These are phyloP conservation scores for Ptychadena robeensis DNA, from an alignment of 2,797 vertebrate species.

Conservation along the genomic window DNA sequence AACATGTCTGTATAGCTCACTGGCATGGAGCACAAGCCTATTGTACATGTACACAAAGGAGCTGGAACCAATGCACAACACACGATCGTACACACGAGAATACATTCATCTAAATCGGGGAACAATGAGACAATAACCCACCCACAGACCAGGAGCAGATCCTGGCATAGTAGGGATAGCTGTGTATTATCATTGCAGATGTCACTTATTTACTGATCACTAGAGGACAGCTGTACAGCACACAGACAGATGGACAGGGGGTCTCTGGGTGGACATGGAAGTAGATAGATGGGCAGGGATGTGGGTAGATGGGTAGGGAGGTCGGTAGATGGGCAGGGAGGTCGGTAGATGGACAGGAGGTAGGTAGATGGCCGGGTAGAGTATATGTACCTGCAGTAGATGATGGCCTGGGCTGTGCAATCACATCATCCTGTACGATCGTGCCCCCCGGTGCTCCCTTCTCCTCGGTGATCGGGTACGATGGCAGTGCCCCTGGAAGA, in stretches of 20 bases:
- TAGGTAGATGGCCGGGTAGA: too few species aligned
- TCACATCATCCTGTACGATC: conserved; percentile 43
- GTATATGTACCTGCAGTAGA: conserved; percentile 46
- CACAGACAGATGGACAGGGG: too few species aligned
- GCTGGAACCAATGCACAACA: conserved; percentile 36
- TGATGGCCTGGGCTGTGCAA: conserved; percentile 21
- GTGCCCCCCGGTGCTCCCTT: neutral
- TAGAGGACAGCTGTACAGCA: too few species aligned
- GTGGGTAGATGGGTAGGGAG: too few species aligned
- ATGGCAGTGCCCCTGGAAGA: neutral
- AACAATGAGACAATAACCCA: conserved; percentile 50
- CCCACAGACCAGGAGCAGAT: conserved; percentile 5
- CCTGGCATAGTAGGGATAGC: neutral
- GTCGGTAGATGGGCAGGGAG: too few species aligned
- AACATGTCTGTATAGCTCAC: conserved; percentile 9
- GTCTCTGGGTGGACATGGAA: too few species aligned
- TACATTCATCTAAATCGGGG: conserved; percentile 32
- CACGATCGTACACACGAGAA: conserved; percentile 9
- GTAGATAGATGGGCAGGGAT: too few species aligned
- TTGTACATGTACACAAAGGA: conserved; percentile 51
- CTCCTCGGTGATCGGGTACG: neutral
- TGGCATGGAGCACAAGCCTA: conserved; percentile 8
- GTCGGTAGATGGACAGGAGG: neutral
- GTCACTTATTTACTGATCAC: too few species aligned
- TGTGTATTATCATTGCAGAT: neutral